These are phyloP conservation scores for Sarcophaga peregrina DNA, from an alignment of 1,140 invertebrate species.

Conservation along the genomic window DNA sequence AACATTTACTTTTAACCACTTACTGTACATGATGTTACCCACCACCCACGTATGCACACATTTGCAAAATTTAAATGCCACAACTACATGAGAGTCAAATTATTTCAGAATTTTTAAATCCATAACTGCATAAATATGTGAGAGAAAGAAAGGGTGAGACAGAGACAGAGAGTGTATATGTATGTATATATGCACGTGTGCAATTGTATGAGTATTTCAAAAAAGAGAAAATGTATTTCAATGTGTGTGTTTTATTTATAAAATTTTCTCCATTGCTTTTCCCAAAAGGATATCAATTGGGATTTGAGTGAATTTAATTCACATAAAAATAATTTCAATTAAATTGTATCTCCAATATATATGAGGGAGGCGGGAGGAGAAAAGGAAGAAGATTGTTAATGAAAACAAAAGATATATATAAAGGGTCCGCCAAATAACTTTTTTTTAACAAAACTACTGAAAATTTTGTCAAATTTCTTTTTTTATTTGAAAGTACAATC, in stretches of 20 bases:
- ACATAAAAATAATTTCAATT: too few relatives aligned
- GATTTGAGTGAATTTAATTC: neutral
- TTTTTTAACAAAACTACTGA: too few relatives aligned
- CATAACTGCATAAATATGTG: neutral
- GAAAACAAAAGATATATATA: too few relatives aligned
- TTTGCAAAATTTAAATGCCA: neutral
- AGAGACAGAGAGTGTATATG: neutral
- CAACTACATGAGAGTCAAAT: conserved; percentile 19
- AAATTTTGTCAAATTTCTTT: too few relatives aligned
- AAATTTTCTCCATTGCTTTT: neutral
- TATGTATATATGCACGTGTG: neutral
- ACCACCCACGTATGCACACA: neutral
- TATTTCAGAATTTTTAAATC: conserved; percentile 29
- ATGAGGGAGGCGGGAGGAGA: too few relatives aligned
- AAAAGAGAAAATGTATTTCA: neutral
- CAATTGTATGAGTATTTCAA: neutral
- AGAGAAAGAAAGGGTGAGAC: too few relatives aligned
- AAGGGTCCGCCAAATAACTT: too few relatives aligned
- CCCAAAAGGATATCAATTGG: neutral
- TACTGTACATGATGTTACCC: too few relatives aligned
- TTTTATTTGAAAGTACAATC: too few relatives aligned
- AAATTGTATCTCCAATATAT: too few relatives aligned
- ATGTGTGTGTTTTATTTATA: neutral
- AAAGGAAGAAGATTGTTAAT: too few relatives aligned
- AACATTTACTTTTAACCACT: too few relatives aligned